Base-by-base conservation (phyloP, 2,888 invertebrate species). In the Drosophila borealis region DNA sequence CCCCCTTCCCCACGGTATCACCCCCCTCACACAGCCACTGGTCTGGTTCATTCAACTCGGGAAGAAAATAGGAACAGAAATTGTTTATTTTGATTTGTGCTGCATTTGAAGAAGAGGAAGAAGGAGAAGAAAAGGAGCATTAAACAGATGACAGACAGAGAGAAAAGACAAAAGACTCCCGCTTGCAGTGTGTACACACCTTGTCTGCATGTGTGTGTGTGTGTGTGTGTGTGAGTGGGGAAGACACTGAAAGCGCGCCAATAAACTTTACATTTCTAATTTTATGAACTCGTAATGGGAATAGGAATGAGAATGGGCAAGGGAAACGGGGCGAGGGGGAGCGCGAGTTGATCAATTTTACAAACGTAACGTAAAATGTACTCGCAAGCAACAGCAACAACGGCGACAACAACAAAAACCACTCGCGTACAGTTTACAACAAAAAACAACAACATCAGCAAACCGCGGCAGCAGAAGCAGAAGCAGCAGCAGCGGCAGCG, bases 381-480 rank as follows among this genome's bases (percentile, higher is more conserved):
- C 65, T 51, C n/a, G 36, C 37, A 11, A 19, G 19, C 57, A 41
- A 53, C 25, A 56, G 48, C 33, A 59, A 56, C 50, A 50, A 25
- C 51, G 60, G 29, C 50, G 48, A 57, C 45, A 65, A 57, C 46
- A 62, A 61, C 29, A 44, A 48, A 59, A 59, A 17, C 19, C 21
- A 59, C 41, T 62, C 59, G 69, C 86, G 80, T 86, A 82, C 86
- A 82, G 83, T 86, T 82, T 83, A 86, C 87, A 86, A 83, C 84
- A 83, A 74, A 73, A 73, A 73, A 73, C 55, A 77, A 65, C 54
- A 76, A 65, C 77, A 75, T n/a, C 19, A 29, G 60, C 49, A 19
- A 19, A 25, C 39, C 4, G 25, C 17, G 10, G 39, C 72, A 11
- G 33, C 37, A 34, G 33, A 55, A 21, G 33, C 37, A 21, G 19